Conservation (phyloP, 2,888 invertebrate species). For the Neuroscelio doddi region DNA sequence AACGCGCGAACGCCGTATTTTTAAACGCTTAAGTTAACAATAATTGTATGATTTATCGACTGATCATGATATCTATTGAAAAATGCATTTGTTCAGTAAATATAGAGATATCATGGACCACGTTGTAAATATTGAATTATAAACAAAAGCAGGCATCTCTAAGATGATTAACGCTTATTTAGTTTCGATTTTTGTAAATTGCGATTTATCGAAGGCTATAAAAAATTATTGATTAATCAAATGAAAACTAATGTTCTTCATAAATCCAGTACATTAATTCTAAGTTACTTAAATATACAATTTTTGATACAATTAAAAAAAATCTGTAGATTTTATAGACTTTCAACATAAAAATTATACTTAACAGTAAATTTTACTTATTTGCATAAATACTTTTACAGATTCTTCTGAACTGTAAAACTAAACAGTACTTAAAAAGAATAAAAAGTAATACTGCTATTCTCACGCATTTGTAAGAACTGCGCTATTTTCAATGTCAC, state of each 20-base stretch:
- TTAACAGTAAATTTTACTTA: no score
- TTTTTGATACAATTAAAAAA: no score
- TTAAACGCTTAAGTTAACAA: conserved; percentile 13
- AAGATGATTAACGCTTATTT: conserved; percentile 5
- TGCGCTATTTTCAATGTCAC: conserved; percentile 31
- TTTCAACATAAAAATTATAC: no score
- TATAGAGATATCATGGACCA: conserved; percentile 12
- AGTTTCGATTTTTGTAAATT: neutral
- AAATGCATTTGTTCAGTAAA: conserved; percentile 6
- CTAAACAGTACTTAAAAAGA: conserved; percentile 18
- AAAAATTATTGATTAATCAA: no score
- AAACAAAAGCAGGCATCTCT: conserved; percentile 9
- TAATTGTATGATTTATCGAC: conserved; percentile 11
- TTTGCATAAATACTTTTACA: conserved; percentile 8
- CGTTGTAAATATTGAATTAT: conserved; percentile 24
- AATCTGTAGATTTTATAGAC: no score
- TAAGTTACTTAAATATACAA: no score
- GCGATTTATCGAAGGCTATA: conserved; percentile 21
- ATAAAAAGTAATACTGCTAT: conserved; percentile 10
- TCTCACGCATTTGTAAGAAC: conserved; percentile 21
- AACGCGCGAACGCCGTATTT: conserved; percentile 25
- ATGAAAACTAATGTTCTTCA: no score
- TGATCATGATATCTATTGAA: conserved; percentile 8
- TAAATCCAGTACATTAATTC: no score
- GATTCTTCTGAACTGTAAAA: conserved; percentile 12